Percentiles rank a stretch among this genome's conserved stretches.
Conservation (phyloP, 2,797 vertebrate genomes). For the Falco novaeseelandiae region DNA sequence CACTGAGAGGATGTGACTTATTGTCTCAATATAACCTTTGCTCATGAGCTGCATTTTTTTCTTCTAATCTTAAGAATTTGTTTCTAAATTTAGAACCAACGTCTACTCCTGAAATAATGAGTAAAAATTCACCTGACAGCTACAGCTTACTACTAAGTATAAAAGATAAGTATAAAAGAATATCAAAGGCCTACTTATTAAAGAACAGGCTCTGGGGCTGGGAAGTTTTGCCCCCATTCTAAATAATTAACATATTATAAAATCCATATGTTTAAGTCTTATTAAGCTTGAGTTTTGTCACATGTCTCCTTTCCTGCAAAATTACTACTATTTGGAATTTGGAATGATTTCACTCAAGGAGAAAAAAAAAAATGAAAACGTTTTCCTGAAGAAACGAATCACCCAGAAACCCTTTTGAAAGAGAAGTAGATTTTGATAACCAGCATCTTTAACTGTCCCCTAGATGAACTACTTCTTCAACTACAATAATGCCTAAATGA, state of each 20-base stretch:
- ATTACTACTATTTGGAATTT: neutral
- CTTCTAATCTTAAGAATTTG: neutral
- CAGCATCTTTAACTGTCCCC: neutral
- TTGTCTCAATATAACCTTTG: conserved; percentile 19
- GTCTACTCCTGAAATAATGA: neutral
- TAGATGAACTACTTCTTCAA: neutral
- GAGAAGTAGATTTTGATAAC: neutral
- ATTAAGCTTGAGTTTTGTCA: neutral
- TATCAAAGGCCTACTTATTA: conserved; percentile 22
- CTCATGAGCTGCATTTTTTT: neutral
- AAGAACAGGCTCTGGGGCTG: neutral
- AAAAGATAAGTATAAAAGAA: conserved; percentile 15
- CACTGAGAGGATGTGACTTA: neutral
- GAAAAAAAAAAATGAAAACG: neutral
- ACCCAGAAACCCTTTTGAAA: neutral
- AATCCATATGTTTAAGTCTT: neutral
- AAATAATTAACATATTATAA: neutral
- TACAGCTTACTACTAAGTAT: conserved; percentile 15
- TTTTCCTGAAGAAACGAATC: neutral
- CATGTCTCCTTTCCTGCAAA: neutral
- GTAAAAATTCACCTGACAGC: conserved; percentile 13
- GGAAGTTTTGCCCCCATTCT: neutral
- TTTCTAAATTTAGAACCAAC: conserved; percentile 26
- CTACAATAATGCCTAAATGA: neutral
- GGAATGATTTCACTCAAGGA: neutral